These are phyloP conservation scores for Phoenicopterus ruber DNA, from an alignment of 2,113 vertebrate species.

Conservation along the genomic window DNA sequence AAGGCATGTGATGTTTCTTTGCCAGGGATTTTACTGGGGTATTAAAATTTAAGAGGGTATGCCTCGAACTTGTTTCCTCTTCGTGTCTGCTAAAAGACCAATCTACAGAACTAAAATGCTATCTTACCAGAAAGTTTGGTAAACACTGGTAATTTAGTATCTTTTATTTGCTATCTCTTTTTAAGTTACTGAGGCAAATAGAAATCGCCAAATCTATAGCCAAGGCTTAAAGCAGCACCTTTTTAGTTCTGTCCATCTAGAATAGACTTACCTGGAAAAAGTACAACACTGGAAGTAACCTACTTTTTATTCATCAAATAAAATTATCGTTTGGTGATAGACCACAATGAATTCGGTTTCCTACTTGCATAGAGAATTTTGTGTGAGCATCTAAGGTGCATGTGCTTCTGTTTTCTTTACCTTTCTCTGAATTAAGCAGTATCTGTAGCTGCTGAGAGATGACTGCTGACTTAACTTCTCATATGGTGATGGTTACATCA, in stretches of 20 bases:
- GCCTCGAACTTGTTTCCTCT: background rate
- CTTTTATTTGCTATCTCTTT: background rate
- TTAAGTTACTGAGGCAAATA: background rate
- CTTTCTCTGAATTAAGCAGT: background rate
- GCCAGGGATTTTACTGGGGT: background rate
- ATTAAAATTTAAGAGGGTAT: background rate
- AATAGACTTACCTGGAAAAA: background rate
- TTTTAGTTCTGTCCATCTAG: background rate
- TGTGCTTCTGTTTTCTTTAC: background rate
- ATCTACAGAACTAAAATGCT: background rate
- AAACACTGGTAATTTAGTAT: background rate
- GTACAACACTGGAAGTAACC: background rate
- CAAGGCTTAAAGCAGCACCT: background rate
- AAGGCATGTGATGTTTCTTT: background rate
- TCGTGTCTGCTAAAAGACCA: background rate
- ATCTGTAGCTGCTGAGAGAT: background rate
- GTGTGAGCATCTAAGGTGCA: background rate
- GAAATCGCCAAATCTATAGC: background rate
- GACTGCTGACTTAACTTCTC: background rate
- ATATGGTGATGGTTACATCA: background rate
- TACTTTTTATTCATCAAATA: background rate
- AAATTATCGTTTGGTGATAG: background rate
- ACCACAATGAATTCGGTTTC: background rate
- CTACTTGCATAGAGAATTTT: background rate
- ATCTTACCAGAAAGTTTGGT: background rate